Conservation (phyloP, 1,140 invertebrate genomes). For the Calosoma granatense region DNA sequence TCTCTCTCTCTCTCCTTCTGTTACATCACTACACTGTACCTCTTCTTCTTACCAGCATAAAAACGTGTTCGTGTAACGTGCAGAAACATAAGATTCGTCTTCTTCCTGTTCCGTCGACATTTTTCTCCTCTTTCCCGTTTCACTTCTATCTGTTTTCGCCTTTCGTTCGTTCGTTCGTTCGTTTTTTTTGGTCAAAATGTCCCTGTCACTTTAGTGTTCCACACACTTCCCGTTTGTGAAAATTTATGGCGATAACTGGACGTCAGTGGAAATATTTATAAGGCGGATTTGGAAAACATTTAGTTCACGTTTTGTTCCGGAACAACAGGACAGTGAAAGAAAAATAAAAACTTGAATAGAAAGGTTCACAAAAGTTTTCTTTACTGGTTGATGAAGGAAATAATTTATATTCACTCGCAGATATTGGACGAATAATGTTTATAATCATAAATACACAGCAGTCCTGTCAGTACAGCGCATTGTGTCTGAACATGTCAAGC, state of each 20-base stretch:
- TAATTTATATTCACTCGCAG: too few relatives aligned
- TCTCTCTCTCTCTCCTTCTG: neutral
- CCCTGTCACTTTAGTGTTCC: neutral
- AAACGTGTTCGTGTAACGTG: neutral
- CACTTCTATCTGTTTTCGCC: too few relatives aligned
- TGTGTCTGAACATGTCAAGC: too few relatives aligned
- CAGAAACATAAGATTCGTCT: conserved; percentile 5
- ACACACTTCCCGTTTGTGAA: neutral
- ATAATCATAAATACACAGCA: too few relatives aligned
- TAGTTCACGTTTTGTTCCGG: too few relatives aligned
- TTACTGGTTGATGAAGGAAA: too few relatives aligned
- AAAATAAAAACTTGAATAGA: too few relatives aligned
- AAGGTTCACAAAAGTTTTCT: too few relatives aligned
- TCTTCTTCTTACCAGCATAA: neutral
- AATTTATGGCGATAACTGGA: neutral
- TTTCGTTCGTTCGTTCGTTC: neutral
- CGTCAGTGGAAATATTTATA: neutral
- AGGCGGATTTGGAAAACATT: neutral
- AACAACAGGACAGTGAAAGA: too few relatives aligned
- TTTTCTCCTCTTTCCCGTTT: neutral
- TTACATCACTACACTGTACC: neutral
- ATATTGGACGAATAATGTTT: too few relatives aligned
- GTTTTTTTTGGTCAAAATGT: neutral
- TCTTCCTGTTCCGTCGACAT: neutral
- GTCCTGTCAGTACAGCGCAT: too few relatives aligned